Evolutionary conservation across 2,888 invertebrate species (phyloP), one percentile per base, ranked within the genome.

Genomic region (Drosophila robusta): DNA sequence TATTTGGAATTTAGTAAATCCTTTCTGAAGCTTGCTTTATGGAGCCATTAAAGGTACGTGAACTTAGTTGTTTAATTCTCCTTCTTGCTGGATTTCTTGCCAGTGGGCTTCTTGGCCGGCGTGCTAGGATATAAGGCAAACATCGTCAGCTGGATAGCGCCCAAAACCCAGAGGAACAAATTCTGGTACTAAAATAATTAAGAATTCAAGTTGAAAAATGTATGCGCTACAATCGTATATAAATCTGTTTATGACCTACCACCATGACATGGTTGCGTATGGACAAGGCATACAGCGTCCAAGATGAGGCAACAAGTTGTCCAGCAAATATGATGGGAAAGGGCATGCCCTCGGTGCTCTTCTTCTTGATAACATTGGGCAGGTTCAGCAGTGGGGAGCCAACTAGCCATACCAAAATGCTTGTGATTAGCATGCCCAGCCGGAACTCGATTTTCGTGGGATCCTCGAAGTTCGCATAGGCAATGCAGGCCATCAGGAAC

Each of bases 321-420:
- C 96, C 97, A 78, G 96, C 95, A 36, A 97, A 92, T 86, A 98
- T 97, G 64, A 98, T 93, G 8, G 97, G 97, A 91, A 98, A 97
- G 5, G 98, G 98, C 92, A 99, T 93, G 38, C 95, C 95, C 69
- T 96, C 97, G 0, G 98, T 97, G 91, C 96, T 97, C 92, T 96
- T 95, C 14, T 95, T 96, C 87, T 93, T 93, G 34, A 98, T 94
- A 57, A 98, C 96, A 62, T 95, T 94, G 78, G 94, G 96, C 87
- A 96, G 89, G 87, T 94, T 94, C 16, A 95, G 92, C 3, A 97
- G 92, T 0, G 97, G 97, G 8, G 95, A 94, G 0, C 95, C 95
- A 68, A 97, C 94, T 93, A 96, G 93, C 71, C 95, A 92, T 0
- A 93, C 92, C 11, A 91, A 69, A 5, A 91, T 88, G 4, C 63